phyloP scores from a whole-genome alignment of 2,113 vertebrate species.

The Vanacampus margaritifer region DNA sequence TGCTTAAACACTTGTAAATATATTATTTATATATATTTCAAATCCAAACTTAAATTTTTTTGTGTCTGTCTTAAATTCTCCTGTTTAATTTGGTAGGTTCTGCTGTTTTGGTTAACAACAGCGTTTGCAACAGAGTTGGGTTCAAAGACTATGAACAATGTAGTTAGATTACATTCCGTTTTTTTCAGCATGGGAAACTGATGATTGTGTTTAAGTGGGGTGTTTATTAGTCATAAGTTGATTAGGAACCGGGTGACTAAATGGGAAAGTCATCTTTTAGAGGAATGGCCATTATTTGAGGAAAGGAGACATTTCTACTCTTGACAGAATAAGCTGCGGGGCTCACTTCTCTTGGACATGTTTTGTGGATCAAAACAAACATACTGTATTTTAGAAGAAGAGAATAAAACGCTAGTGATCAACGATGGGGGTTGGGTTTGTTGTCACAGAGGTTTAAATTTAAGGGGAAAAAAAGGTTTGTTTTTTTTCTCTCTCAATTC shows the following conservation, averaged over 20 bases:
- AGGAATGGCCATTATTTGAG: not conserved
- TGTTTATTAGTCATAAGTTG: not conserved
- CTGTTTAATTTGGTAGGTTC: no score
- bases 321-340: not conserved
- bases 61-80: no score
- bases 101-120: no score
- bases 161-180: not conserved
- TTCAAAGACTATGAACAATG: no score
- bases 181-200: not conserved
- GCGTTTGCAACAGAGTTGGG: no score
- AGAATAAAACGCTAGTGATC: constrained; percentile 36
- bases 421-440: constrained; percentile 37
- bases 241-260: not conserved
- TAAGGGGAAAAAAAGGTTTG: not conserved
- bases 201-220: not conserved
- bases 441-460: not conserved
- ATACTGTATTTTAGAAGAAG: constrained; percentile 14
- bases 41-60: no score
- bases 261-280: not conserved
- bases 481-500: constrained; percentile 37
- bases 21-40: no score
- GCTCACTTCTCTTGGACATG: constrained; percentile 45
- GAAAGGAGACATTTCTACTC: not conserved
- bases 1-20: no score
- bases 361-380: constrained; percentile 45